Conservation (phyloP, 2,113 vertebrate species). For the Promerops cafer region DNA sequence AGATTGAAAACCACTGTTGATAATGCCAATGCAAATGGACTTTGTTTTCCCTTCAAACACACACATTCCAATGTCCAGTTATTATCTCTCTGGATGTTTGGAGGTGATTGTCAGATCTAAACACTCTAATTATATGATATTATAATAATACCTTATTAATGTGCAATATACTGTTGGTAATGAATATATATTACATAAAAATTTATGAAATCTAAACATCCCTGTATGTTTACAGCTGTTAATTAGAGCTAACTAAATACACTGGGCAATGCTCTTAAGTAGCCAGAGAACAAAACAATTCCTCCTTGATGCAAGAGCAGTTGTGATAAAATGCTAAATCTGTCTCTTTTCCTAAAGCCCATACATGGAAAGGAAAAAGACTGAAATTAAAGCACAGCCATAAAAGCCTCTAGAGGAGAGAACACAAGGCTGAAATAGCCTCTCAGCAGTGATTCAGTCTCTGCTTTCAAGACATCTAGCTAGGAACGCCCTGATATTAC, state of each 20-base stretch:
- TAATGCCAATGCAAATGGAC: background rate
- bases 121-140: background rate
- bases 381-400: background rate
- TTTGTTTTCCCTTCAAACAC: background rate
- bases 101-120: background rate
- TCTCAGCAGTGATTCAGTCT: background rate
- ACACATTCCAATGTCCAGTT: background rate
- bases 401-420: background rate
- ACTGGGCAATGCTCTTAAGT: background rate
- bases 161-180: background rate
- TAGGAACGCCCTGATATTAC: background rate
- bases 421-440: background rate
- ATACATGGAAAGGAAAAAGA: background rate
- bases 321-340: background rate
- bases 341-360: background rate
- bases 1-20: background rate
- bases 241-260: background rate
- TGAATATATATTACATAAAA: background rate
- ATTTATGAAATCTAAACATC: background rate
- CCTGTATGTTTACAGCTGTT: background rate
- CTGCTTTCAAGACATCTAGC: background rate
- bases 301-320: background rate
- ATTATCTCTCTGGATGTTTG: background rate
- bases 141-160: background rate
- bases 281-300: background rate